A percentile compares a stretch with the other conserved stretches of the same genome.
Evolutionary conservation across 2,888 invertebrate species (phyloP).

Genomic region (Pollenia labialis): DNA sequence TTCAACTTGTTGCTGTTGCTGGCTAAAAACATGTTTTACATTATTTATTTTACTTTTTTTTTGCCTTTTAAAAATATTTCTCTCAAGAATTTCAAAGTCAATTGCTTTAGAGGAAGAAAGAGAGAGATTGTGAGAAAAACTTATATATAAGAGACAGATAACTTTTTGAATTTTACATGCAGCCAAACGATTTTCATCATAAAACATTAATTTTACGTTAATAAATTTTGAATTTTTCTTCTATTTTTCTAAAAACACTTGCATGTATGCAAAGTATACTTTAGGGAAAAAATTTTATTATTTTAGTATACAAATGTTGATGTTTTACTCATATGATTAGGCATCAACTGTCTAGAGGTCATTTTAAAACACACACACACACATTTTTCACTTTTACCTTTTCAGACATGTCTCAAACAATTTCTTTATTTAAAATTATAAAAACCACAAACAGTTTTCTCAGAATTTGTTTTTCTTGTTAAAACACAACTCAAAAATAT

Average conservation of each 20-base stretch:
- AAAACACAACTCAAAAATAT: background rate
- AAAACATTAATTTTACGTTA: background rate
- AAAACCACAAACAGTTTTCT: conserved; percentile 8
- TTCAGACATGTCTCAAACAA: conserved; percentile 42
- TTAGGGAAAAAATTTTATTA: conserved; percentile 22
- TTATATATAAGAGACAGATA: conserved; percentile 2
- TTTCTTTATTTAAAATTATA: conserved; percentile 2
- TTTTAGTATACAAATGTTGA: conserved; percentile 30
- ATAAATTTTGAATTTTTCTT: background rate
- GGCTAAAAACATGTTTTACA: background rate
- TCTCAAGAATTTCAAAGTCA: background rate
- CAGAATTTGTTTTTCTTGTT: background rate
- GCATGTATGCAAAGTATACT: too few relatives aligned
- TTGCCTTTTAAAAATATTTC: background rate
- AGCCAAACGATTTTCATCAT: background rate
- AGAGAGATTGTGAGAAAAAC: background rate
- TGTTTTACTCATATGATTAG: conserved; percentile 25
- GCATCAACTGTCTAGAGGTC: conserved; percentile 65
- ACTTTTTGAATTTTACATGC: conserved; percentile 10
- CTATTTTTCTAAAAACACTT: conserved; percentile 11
- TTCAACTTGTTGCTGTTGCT: conserved; percentile 68
- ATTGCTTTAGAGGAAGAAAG: background rate
- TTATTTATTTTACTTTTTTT: background rate
- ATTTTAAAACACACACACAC: conserved; percentile 30
- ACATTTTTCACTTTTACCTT: background rate